Evolutionary conservation across 2,113 vertebrate genomes (phyloP), one percentile per base, ranked within the genome.

Genomic region (Microtus pennsylvanicus): DNA sequence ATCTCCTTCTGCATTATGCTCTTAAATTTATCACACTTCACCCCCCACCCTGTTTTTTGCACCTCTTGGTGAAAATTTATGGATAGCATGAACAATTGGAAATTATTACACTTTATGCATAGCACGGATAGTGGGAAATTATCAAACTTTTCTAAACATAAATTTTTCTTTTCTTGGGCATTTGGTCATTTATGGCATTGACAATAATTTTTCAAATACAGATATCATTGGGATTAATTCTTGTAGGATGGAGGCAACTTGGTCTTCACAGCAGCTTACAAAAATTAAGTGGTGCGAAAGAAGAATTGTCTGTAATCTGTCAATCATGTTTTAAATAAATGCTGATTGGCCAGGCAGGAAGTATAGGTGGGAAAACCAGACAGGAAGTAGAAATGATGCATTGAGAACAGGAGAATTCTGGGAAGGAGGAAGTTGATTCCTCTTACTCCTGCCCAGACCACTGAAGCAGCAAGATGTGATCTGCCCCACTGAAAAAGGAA

Each of bases 61-160:
- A 78, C 13, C 11, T 93, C 2, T 92, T 58, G 30, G 35, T 70
- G 52, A 61, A 94, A 86, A 82, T n/a, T 35, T 61, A 22, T 14
- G 42, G 24, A 52, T 12, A 47, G 19, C 21, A 22, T 24, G 14
- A 42, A 58, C 58, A 58, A 58, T 21, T 58, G 58, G 19, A 58
- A 58, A 21, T 58, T 7, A 58, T 58, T 58, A 58, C 58, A 58
- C 58, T n/a, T 35, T 61, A 22, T 14, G n/a, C 24, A 42, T 12
- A 45, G 13, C 21, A 21, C 21, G 14, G 52, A 55, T 58, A 58
- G 65, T 55, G 12, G 28, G 55, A 93, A 76, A 42, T 30, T 63
- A 35, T 69, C 86, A 67, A 16, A 38, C 4, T 91, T 93, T 88
- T 89, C 87, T 94, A 63, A 93, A 65, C 11, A 61, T 70, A 50